phyloP scores from a whole-genome alignment of 2,797 vertebrate species.

The Malurus splendens region DNA sequence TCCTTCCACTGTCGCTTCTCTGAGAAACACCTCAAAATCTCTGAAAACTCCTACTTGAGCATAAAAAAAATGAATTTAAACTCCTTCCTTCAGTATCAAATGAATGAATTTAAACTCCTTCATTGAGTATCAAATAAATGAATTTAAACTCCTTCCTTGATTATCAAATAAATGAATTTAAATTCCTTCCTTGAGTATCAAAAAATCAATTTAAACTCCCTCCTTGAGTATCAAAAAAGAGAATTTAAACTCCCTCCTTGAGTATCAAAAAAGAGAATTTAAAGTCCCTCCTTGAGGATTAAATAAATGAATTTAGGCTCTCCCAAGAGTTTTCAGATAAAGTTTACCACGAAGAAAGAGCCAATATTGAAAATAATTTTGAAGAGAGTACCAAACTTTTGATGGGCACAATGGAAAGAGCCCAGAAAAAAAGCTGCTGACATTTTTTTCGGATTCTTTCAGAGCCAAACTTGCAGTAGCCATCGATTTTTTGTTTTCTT shows the following conservation, averaged over 20 bases:
- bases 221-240: no score
- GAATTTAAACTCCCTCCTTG: no score
- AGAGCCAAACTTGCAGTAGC: neutral
- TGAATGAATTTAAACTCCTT: no score
- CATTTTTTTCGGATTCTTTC: neutral
- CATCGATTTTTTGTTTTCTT: constrained; percentile 43
- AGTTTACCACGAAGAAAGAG: neutral
- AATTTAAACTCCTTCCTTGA: no score
- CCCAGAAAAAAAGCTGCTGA: neutral
- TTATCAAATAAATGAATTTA: neutral
- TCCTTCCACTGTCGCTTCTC: rapidly evolving
- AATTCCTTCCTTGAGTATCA: no score
- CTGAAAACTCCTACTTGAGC: neutral
- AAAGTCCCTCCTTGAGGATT: neutral
- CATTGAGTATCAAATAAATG: no score
- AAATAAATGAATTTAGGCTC: neutral
- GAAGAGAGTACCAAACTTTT: neutral
- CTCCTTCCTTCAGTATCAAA: no score
- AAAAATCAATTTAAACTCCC: neutral
- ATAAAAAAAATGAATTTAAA: neutral
- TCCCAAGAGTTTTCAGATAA: neutral
- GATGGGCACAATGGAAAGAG: neutral
- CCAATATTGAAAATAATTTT: neutral
- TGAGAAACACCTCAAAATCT: neutral
- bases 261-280: no score